These are phyloP conservation scores for Phengaris alcon DNA, from an alignment of 2,888 invertebrate genomes.

Conservation along the genomic window DNA sequence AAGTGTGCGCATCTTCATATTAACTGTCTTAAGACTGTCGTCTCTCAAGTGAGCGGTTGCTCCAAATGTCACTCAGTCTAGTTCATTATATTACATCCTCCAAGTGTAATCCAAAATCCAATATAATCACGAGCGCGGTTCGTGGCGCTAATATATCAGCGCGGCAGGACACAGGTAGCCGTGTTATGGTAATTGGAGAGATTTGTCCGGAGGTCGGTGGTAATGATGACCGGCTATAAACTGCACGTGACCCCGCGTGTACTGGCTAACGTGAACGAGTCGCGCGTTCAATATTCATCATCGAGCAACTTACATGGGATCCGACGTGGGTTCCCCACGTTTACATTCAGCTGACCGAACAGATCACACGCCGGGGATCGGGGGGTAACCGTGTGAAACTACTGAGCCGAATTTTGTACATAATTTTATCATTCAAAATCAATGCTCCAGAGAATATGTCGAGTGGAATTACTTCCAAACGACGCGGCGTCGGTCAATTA, in stretches of 20 bases:
- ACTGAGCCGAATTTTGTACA: not conserved
- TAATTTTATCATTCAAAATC: not conserved
- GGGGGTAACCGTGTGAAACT: not conserved
- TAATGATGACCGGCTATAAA: slow-evolving; percentile 34
- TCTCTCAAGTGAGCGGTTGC: too few relatives aligned
- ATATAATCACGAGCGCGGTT: not conserved
- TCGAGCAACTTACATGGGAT: not conserved
- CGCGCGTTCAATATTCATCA: slow-evolving; percentile 2
- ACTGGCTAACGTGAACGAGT: not conserved
- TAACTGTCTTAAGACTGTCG: too few relatives aligned
- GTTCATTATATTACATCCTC: not conserved
- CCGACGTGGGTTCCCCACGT: not conserved
- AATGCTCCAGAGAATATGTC: not conserved
- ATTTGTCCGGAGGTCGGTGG: slow-evolving; percentile 32
- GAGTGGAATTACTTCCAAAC: not conserved
- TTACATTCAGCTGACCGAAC: not conserved
- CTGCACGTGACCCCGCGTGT: not conserved
- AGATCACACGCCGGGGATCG: not conserved
- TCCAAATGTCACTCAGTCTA: too few relatives aligned
- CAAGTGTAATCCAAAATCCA: not conserved
- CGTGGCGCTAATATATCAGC: slow-evolving; percentile 4
- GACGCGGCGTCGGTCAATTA: too few relatives aligned
- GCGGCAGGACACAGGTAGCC: slow-evolving; percentile 18
- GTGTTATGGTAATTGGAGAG: slow-evolving; percentile 30
- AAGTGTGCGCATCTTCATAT: too few relatives aligned